These are phyloP conservation scores for Choreutis nemorana DNA, from an alignment of 2,888 invertebrate species.

Conservation along the genomic window DNA sequence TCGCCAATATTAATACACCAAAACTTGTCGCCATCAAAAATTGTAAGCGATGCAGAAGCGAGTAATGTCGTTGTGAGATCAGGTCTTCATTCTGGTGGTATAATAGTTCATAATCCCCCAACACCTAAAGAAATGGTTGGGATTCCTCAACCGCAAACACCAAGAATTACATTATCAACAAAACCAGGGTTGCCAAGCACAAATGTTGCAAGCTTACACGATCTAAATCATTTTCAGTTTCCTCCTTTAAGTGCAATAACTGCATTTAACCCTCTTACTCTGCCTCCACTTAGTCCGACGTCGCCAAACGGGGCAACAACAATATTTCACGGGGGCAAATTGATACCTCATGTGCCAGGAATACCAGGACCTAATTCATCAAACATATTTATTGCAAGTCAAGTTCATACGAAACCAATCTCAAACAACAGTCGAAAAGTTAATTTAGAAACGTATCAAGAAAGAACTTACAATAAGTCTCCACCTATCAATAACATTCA, in stretches of 20 bases:
- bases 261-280: conserved; percentile 73
- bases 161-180: conserved; percentile 65
- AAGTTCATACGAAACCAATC: too few relatives aligned
- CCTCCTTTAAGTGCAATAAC: conserved; percentile 75
- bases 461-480: conserved; percentile 22
- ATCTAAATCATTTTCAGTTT: conserved; percentile 67
- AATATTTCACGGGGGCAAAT: conserved; percentile 73
- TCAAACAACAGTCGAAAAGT: conserved; percentile 24
- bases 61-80: conserved; percentile 81
- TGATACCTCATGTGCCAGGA: conserved; percentile 87
- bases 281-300: conserved; percentile 61
- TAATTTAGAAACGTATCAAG: conserved; percentile 23
- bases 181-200: conserved; percentile 62
- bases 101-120: conserved; percentile 71
- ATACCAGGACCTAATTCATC: conserved; percentile 83
- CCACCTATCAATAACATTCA: conserved; percentile 18
- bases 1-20: conserved; percentile 65
- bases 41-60: conserved; percentile 54
- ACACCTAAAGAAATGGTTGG: conserved; percentile 51
- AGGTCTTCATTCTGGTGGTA: conserved; percentile 84
- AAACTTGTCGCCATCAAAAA: conserved; percentile 53
- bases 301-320: conserved; percentile 69
- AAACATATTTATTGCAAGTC: conserved; percentile 43
- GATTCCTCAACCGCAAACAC: conserved; percentile 54
- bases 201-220: conserved; percentile 60